Conservation (phyloP, 2,797 vertebrate genomes). For the Pipistrellus pipistrellus region DNA sequence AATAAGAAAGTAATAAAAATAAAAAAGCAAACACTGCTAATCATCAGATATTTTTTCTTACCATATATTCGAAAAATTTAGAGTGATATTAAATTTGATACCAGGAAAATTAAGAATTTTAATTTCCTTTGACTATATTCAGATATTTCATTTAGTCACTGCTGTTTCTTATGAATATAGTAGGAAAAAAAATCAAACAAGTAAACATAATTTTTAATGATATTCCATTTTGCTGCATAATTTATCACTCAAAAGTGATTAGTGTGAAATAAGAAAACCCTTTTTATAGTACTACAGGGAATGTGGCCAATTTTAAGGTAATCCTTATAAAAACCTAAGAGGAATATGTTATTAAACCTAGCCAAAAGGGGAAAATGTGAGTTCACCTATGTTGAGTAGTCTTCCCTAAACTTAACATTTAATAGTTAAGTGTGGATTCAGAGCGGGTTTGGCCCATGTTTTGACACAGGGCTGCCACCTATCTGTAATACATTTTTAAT, state of each 20-base stretch:
- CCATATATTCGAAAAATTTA: neutral
- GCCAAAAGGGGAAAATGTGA: neutral
- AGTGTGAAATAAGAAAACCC: neutral
- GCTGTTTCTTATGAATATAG: neutral
- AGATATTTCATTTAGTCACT: neutral
- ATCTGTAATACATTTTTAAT: neutral
- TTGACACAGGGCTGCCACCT: neutral
- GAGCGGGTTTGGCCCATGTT: neutral
- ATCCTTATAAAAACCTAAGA: neutral
- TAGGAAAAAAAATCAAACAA: neutral
- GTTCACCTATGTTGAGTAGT: neutral
- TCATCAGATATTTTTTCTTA: neutral
- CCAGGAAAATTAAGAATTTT: neutral
- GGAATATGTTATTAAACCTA: neutral
- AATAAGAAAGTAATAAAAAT: neutral
- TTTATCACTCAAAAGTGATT: neutral
- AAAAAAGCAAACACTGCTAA: neutral
- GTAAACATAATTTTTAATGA: neutral
- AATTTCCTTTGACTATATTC: neutral
- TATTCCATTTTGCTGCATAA: neutral
- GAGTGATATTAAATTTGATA: neutral
- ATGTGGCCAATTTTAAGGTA: neutral
- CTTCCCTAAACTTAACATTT: neutral
- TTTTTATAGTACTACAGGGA: neutral
- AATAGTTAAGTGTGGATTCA: neutral